These are phyloP conservation scores for Euglossa dilemma DNA, from an alignment of 1,140 invertebrate species.

Conservation along the genomic window DNA sequence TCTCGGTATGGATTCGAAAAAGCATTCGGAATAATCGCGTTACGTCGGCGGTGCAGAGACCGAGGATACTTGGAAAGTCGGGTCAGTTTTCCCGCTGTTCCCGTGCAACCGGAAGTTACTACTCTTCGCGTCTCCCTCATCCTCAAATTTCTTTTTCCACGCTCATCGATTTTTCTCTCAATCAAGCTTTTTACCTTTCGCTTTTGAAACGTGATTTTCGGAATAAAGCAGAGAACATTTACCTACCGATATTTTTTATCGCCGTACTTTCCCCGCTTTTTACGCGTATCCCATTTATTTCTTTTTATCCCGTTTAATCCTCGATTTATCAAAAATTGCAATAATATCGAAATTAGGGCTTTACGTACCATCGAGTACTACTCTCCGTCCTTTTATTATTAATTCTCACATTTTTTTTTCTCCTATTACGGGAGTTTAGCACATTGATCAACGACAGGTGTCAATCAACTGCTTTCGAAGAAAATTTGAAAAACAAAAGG, in stretches of 20 bases:
- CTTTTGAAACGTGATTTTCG: neutral
- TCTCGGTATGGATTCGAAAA: constrained; percentile 40
- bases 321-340: neutral
- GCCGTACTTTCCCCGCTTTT: no score
- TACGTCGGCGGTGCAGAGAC: constrained; percentile 28
- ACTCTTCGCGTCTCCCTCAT: constrained; percentile 22
- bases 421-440: no score
- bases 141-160: constrained; percentile 3
- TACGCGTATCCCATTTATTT: neutral
- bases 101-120: constrained; percentile 52
- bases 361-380: neutral
- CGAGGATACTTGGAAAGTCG: constrained; percentile 31
- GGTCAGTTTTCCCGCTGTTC: constrained; percentile 51
- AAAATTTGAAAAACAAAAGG: no score
- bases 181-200: neutral
- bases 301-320: no score
- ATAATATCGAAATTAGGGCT: neutral
- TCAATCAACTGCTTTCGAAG: no score
- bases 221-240: no score
- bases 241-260: neutral
- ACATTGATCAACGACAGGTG: no score
- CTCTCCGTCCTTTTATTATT: no score
- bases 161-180: neutral
- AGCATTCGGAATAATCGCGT: constrained; percentile 47
- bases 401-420: no score